Percentiles rank a stretch among this genome's conserved stretches.
phyloP scores from a whole-genome alignment of 1,140 invertebrate genomes.

The Phenacoccus solenopsis region DNA sequence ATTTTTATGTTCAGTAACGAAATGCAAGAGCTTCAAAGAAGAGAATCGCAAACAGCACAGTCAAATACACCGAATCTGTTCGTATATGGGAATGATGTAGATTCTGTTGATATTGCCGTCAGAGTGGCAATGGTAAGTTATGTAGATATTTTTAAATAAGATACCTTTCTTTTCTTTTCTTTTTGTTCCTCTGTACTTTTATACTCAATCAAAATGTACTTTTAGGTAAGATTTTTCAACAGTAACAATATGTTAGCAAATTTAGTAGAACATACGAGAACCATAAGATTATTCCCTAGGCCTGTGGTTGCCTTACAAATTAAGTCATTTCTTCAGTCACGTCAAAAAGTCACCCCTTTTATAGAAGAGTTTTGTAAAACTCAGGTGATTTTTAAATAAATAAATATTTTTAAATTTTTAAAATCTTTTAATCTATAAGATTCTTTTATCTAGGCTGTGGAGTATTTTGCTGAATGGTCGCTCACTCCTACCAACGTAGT shows the following conservation, averaged over 20 bases:
- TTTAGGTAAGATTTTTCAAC: slow-evolving; percentile 85
- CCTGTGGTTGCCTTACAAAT: slow-evolving; percentile 98
- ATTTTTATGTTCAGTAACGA: neutral
- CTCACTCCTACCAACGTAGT: slow-evolving; percentile 93
- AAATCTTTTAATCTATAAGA: slow-evolving; percentile 1
- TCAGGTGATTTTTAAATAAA: slow-evolving; percentile 51
- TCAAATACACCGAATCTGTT: slow-evolving; percentile 52
- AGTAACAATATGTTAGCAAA: slow-evolving; percentile 93
- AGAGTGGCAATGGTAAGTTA: slow-evolving; percentile 85
- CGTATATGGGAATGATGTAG: slow-evolving; percentile 91
- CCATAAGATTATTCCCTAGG: slow-evolving; percentile 86
- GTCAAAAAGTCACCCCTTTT: slow-evolving; percentile 75
- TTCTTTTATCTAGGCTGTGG: slow-evolving; percentile 61
- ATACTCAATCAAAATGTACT: slow-evolving; percentile 36
- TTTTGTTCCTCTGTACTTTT: neutral
- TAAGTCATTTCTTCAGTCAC: slow-evolving; percentile 89
- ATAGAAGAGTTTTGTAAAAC: slow-evolving; percentile 81
- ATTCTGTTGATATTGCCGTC: slow-evolving; percentile 96
- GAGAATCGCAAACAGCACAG: neutral
- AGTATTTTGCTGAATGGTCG: slow-evolving; percentile 97
- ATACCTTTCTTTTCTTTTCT: no score
- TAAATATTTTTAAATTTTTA: no score
- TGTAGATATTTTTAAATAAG: no score
- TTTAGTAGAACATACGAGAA: slow-evolving; percentile 94
- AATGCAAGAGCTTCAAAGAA: slow-evolving; percentile 10